phyloP scores from a whole-genome alignment of 2,113 vertebrate genomes.

The Bubo scandiacus region DNA sequence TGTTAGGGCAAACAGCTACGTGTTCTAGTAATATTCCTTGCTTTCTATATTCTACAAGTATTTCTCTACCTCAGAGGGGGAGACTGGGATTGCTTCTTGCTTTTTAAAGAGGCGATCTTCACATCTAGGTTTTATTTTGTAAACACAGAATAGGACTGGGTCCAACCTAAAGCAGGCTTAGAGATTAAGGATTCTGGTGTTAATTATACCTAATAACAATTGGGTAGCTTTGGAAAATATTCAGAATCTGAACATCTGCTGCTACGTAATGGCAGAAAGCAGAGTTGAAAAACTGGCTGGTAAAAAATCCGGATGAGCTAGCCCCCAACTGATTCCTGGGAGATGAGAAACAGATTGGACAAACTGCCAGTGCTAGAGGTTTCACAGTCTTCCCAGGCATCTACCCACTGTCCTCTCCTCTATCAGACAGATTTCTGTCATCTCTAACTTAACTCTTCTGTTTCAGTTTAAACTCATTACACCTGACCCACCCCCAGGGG shows the following conservation, averaged over 20 bases:
- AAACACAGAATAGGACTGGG: not conserved
- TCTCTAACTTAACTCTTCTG: not conserved
- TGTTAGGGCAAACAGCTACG: not conserved
- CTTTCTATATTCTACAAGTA: not conserved
- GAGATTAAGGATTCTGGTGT: not conserved
- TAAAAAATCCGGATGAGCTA: not conserved
- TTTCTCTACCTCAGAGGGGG: not conserved
- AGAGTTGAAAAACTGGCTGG: not conserved
- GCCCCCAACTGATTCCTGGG: not conserved
- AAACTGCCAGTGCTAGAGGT: not conserved
- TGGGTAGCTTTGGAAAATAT: not conserved
- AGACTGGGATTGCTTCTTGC: not conserved
- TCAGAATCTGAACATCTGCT: not conserved
- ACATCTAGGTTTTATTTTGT: not conserved
- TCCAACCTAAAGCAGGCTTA: not conserved
- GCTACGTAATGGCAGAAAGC: not conserved
- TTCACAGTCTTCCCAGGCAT: not conserved
- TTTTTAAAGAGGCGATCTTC: not conserved
- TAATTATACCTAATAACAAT: not conserved
- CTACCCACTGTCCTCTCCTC: not conserved
- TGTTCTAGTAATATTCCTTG: not conserved
- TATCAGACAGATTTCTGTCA: not conserved
- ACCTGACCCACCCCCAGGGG: not conserved
- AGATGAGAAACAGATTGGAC: not conserved
- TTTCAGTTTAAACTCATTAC: not conserved